These are phyloP conservation scores for Paedocypris micromegethes DNA, from an alignment of 2,797 vertebrate genomes.

Conservation along the genomic window DNA sequence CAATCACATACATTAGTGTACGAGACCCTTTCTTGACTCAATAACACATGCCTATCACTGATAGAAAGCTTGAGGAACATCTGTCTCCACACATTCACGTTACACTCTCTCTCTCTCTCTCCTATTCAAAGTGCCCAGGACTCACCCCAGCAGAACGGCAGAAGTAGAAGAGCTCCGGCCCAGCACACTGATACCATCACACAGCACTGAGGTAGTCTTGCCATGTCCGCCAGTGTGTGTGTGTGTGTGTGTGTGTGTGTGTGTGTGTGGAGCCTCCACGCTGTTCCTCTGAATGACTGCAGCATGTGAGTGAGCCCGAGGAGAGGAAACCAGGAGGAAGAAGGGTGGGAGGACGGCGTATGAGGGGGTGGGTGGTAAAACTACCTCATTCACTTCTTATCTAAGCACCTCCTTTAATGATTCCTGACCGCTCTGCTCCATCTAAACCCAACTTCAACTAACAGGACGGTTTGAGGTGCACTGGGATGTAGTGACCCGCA, in stretches of 20 bases:
- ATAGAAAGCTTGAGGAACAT: background rate
- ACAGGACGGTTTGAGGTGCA: constrained; percentile 5
- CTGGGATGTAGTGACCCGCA: constrained; percentile 4
- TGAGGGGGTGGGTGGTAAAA: constrained; percentile 36
- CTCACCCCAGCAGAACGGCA: constrained; percentile 50
- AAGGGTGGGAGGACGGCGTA: constrained; percentile 38
- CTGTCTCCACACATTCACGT: background rate
- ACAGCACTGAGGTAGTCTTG: constrained; percentile 42
- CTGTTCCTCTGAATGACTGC: constrained; percentile 45
- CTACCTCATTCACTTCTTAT: constrained; percentile 37
- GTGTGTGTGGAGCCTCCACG: constrained; percentile 41
- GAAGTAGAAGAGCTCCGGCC: constrained; percentile 44
- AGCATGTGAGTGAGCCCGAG: constrained; percentile 28
- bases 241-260: constrained; percentile 30
- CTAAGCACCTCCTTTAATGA: constrained; percentile 18
- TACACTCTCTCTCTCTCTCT: background rate
- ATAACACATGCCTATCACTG: constrained; percentile 26
- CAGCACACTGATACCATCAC: constrained; percentile 46
- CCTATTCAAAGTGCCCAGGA: constrained; percentile 14
- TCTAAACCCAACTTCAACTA: constrained; percentile 27
- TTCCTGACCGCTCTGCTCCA: constrained; percentile 10
- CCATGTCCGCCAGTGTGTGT: constrained; percentile 42
- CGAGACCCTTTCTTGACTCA: background rate
- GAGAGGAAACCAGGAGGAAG: constrained; percentile 33
- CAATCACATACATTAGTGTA: constrained; percentile 3